Evolutionary conservation across 2,797 vertebrate genomes (phyloP).

Genomic region (Lagothrix lagotricha): DNA sequence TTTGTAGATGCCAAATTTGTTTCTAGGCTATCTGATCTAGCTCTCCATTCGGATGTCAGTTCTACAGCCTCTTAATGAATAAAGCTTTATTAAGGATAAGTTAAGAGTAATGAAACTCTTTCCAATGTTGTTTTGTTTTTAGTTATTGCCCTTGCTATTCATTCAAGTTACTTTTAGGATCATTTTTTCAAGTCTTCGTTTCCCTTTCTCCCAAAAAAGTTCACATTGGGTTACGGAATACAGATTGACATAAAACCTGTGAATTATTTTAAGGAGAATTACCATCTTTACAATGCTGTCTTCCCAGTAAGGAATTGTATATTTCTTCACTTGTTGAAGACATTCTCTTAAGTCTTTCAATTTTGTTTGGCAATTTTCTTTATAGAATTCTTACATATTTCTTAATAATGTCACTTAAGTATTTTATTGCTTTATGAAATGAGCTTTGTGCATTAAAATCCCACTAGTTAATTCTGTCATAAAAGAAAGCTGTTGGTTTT

Average conservation of each 20-base stretch:
- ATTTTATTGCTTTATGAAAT: background rate
- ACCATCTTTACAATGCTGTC: background rate
- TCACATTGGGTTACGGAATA: background rate
- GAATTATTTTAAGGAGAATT: background rate
- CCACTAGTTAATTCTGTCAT: background rate
- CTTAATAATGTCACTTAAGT: background rate
- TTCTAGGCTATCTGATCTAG: conserved; percentile 40
- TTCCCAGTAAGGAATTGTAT: background rate
- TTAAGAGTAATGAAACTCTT: conserved; percentile 26
- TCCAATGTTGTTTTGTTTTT: conserved; percentile 10
- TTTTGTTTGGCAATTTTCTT: conserved; percentile 18
- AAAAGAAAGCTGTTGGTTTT: conserved; percentile 45
- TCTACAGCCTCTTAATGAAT: conserved; percentile 22
- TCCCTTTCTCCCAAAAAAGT: background rate
- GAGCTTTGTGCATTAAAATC: conserved; percentile 35
- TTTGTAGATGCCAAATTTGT: conserved; percentile 23
- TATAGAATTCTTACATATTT: background rate
- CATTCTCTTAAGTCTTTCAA: background rate
- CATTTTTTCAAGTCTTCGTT: background rate
- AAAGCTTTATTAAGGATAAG: background rate
- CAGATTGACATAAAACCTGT: background rate
- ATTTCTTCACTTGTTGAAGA: conserved; percentile 17
- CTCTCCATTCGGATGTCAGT: background rate
- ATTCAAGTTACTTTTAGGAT: background rate
- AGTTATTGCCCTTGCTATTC: background rate